phyloP scores from a whole-genome alignment of 2,888 invertebrate genomes.

The Belgica antarctica region DNA sequence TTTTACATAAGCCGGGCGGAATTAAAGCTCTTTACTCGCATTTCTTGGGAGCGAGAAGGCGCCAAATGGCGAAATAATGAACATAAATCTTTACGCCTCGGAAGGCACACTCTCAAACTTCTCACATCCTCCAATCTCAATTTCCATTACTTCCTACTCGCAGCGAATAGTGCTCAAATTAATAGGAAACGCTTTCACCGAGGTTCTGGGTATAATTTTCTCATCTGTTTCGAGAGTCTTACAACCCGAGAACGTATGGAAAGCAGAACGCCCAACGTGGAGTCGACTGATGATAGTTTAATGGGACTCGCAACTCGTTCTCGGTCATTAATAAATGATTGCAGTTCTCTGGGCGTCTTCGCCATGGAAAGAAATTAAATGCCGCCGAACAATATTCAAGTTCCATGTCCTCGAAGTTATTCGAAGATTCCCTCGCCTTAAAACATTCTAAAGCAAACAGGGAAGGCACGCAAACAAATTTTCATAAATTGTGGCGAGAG shows the following conservation, averaged over 20 bases:
- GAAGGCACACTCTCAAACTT: slow-evolving; percentile 1
- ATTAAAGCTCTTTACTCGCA: not conserved
- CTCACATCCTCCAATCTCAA: not conserved
- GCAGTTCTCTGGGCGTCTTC: not conserved
- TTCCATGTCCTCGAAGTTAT: not conserved
- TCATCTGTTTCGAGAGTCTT: not conserved
- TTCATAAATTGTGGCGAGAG: too few species aligned
- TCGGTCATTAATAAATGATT: not conserved
- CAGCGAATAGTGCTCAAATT: slow-evolving; percentile 17
- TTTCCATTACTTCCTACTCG: too few species aligned
- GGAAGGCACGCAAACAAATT: too few species aligned
- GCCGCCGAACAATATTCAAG: not conserved
- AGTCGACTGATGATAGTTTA: not conserved
- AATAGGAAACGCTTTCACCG: slow-evolving; percentile 9
- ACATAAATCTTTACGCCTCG: slow-evolving; percentile 22
- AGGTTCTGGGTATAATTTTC: slow-evolving; percentile 7
- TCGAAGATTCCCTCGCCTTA: not conserved
- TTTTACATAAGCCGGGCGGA: not conserved
- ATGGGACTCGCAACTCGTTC: not conserved
- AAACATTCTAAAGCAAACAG: not conserved
- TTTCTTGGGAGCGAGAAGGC: not conserved
- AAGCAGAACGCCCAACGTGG: not conserved
- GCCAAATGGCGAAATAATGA: slow-evolving; percentile 20
- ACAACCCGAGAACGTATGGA: not conserved
- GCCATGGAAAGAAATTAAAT: slow-evolving; percentile 1